A percentile compares a stretch with the other conserved stretches of the same genome.
phyloP scores from a whole-genome alignment of 2,797 vertebrate genomes.

The Notolepis coatsorum region DNA sequence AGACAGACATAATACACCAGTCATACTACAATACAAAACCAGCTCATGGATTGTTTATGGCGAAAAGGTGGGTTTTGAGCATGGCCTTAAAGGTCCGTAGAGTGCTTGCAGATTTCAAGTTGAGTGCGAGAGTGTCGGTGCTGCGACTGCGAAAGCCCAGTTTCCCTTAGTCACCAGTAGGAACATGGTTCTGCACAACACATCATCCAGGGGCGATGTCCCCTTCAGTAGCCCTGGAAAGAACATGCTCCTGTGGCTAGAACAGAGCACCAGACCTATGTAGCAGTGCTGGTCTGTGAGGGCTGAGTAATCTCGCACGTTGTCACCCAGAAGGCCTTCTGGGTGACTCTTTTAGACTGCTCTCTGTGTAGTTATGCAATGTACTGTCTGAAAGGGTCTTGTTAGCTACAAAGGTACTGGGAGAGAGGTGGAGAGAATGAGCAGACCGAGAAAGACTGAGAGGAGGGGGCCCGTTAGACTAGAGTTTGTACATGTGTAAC shows the following conservation, averaged over 20 bases:
- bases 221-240: neutral
- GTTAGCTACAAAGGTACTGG: slow-evolving; percentile 6
- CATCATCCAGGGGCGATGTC: neutral
- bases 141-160: too few species aligned
- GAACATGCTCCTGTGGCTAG: slow-evolving; percentile 7
- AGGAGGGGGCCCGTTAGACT: neutral
- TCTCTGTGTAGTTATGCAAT: slow-evolving; percentile 13
- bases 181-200: too few species aligned
- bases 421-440: neutral
- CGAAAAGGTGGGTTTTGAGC: too few species aligned
- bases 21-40: too few species aligned
- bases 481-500: slow-evolving; percentile 19
- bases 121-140: too few species aligned
- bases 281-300: neutral
- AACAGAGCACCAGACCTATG: neutral
- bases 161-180: too few species aligned
- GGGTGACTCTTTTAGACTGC: neutral
- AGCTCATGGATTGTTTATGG: too few species aligned
- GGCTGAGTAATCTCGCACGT: neutral
- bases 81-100: too few species aligned
- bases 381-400: slow-evolving; percentile 29
- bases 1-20: too few species aligned
- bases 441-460: neutral
- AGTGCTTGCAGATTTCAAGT: too few species aligned
- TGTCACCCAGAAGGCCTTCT: neutral